A percentile compares a stretch with the other conserved stretches of the same genome.
Evolutionary conservation across 2,113 vertebrate genomes (phyloP).

Genomic region (Orientallactaga bullata): DNA sequence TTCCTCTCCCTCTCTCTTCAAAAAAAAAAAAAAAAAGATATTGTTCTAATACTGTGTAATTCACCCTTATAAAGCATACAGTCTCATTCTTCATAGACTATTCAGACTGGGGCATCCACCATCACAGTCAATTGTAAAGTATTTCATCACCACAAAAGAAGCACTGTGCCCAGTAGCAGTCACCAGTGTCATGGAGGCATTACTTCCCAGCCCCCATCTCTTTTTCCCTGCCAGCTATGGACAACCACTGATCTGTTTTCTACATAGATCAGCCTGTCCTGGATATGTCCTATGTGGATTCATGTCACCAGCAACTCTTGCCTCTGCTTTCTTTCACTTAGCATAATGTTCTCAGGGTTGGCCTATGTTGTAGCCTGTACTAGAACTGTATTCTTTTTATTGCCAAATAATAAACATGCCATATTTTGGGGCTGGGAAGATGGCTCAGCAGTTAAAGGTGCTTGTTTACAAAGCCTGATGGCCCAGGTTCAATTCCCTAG

Average conservation of each 20-base stretch:
- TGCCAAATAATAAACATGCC: background rate
- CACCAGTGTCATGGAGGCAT: background rate
- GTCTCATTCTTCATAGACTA: background rate
- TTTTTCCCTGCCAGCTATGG: background rate
- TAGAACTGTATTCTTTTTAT: background rate
- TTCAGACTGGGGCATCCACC: background rate
- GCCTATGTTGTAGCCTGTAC: background rate
- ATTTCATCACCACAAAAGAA: background rate
- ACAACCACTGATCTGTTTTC: background rate
- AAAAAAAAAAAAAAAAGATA: too few species aligned
- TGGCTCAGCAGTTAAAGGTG: too few species aligned
- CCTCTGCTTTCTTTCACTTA: background rate
- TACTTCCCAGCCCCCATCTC: background rate
- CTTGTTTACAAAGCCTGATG: too few species aligned
- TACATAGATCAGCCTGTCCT: fast-evolving
- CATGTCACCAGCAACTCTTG: background rate
- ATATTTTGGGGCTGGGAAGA: background rate
- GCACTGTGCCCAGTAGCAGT: background rate
- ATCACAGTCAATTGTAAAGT: background rate
- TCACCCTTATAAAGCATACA: background rate
- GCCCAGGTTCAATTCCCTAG: too few species aligned
- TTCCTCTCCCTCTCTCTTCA: too few species aligned
- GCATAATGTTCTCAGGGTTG: background rate
- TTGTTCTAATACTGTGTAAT: background rate
- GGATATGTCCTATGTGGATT: background rate